Evolutionary conservation across 2,888 invertebrate genomes (phyloP), one percentile per base, ranked within the genome.

Genomic region (Nymphalis c-album): DNA sequence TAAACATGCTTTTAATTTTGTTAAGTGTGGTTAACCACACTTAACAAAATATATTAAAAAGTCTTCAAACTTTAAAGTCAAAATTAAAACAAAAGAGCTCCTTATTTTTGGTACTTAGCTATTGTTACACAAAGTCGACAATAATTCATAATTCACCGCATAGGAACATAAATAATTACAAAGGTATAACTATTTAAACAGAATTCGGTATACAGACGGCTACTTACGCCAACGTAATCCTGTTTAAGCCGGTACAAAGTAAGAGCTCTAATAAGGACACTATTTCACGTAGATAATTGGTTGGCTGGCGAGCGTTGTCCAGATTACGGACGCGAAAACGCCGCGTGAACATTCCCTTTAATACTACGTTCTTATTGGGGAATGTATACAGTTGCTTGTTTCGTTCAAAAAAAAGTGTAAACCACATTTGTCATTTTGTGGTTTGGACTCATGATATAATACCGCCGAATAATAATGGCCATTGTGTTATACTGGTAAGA

Each of bases 211-310:
- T 75, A 78, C 78, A 78, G 77, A 78, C 74, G 79, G 83, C 84
- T 84, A 88, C 85, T 88, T 85, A 86, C 83, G 84, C 83, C 82
- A 80, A 78, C 78, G 80, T 89, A 86, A 90, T 87, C 89, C 85
- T 72, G 77, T 82, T 84, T 85, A 86, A 90, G 85, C 87, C 82
- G 71, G 83, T 81, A 85, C 86, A 80, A 86, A 87, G 87, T 89
- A 88, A 90, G 86, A 86, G 85, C 83, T 85, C 85, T 87, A 89
- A 88, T 87, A 85, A 86, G 77, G 81, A 78, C 86, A 86, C 86
- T 88, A 90, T 89, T 90, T 90, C 85, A 87, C 85, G 82, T 84
- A 87, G 90, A 90, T 91, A 90, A 91, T 90, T 91, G 88, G 85
- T 85, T 83, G 85, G 86, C 84, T 80, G 82, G 84, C 80, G 79